Evolutionary conservation across 2,113 vertebrate genomes (phyloP), one percentile per base, ranked within the genome.

Genomic region (Columba livia): DNA sequence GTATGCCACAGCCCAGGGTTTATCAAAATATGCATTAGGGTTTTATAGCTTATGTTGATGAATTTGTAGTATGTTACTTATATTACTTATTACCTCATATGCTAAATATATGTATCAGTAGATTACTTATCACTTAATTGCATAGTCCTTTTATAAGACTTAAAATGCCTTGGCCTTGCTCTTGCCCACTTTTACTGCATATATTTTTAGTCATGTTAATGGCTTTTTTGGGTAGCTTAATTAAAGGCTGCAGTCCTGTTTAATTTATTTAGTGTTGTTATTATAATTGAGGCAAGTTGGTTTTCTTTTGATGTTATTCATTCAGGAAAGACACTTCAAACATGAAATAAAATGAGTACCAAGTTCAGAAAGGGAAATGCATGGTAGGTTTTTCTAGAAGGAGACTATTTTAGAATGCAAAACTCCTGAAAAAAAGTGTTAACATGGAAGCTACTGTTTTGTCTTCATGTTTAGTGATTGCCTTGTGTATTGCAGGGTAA

Each of bases 161-260:
- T 89, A 20, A 80, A 85, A 84, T 54, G 40, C 25, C 4, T 47
- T 88, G 71, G 50, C 36, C 60, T 77, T 71, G 36, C 64, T 85
- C 19, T 81, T 72, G 15, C 29, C 34, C 28, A 6, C 11, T 85
- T 89, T 94, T 65, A 44, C 19, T 72, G 24, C 36, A 16, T 57
- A 12, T 58, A 25, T 91, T 95, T 95, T 94, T 94, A n/a, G 48
- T 92, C 38, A 57, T 26, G 31, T 74, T 92, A 48, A 89, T 79
- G 66, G 11, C 20, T 26, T 74, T 64, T 85, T 70, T 60, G 26
- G 25, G 9, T 71, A 61, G 77, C 50, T 65, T 67, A 87, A 77
- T 87, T 72, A 6, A 77, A 79, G 40, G 48, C 44, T 48, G 23
- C 34, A 31, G 17, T 64, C 32, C 17, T 57, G 8, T 48, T 87